Percentiles rank a stretch among this genome's conserved stretches.
Conservation (phyloP, 2,113 vertebrate species). For the Lota lota region DNA sequence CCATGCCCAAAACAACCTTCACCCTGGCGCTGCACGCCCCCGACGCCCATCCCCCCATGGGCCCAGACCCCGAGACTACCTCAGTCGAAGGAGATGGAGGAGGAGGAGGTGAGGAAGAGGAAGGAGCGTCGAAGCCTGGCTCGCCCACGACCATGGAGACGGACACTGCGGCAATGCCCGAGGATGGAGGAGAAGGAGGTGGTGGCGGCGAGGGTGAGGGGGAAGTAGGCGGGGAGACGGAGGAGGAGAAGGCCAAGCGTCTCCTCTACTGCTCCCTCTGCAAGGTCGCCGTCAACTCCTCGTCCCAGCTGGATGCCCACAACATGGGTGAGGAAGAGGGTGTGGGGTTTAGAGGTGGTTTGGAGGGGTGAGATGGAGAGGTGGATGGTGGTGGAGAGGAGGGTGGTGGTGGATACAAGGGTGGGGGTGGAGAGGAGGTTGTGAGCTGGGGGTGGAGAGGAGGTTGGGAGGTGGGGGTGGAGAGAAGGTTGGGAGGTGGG, state of each 20-base stretch:
- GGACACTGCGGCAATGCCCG: slow-evolving; percentile 36
- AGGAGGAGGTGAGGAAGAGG: slow-evolving; percentile 66
- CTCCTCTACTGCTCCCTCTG: slow-evolving; percentile 98
- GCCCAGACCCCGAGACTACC: slow-evolving; percentile 69
- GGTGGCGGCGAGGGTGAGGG: slow-evolving; percentile 62
- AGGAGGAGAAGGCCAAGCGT: slow-evolving; percentile 92
- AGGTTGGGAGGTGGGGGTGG: no score
- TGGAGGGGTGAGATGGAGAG: no score
- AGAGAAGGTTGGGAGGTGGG: no score
- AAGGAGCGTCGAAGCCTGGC: slow-evolving; percentile 39
- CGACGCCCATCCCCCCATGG: slow-evolving; percentile 46
- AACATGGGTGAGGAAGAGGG: slow-evolving; percentile 84
- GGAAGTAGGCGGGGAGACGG: slow-evolving; percentile 83
- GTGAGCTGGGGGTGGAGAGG: no score
- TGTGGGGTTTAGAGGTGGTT: no score
- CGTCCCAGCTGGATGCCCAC: slow-evolving; percentile 96
- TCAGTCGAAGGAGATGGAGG: slow-evolving; percentile 75
- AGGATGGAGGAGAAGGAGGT: slow-evolving; percentile 50
- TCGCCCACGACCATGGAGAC: slow-evolving; percentile 37
- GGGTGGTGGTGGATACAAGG: no score
- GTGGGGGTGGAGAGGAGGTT: no score
- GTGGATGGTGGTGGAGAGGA: no score
- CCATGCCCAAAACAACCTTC: slow-evolving; percentile 57
- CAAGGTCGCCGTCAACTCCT: slow-evolving; percentile 97
- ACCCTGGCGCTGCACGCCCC: slow-evolving; percentile 51